phyloP scores from a whole-genome alignment of 2,888 invertebrate genomes.

The Sesia apiformis region DNA sequence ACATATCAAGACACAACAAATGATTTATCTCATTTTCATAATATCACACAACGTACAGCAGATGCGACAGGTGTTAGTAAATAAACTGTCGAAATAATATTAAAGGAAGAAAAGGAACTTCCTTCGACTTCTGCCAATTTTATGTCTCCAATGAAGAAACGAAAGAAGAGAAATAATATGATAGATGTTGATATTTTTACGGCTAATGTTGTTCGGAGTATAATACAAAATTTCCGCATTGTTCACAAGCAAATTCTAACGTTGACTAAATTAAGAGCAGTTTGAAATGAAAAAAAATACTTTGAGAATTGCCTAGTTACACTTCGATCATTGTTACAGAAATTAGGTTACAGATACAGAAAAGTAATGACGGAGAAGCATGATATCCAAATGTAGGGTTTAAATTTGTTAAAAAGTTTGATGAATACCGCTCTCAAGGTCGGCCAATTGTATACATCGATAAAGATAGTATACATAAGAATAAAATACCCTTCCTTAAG shows the following conservation, averaged over 20 bases:
- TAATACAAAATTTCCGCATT: background rate
- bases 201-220: background rate
- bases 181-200: background rate
- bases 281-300: background rate
- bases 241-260: background rate
- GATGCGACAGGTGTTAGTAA: background rate
- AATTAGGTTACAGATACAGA: background rate
- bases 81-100: background rate
- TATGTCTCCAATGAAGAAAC: background rate
- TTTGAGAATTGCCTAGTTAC: no score
- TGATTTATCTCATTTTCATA: background rate
- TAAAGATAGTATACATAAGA: no score
- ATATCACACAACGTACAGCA: background rate
- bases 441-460: no score
- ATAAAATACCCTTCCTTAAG: no score
- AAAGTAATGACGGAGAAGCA: no score
- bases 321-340: no score
- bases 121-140: background rate
- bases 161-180: background rate
- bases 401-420: no score
- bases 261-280: background rate
- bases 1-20: background rate
- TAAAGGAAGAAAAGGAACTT: background rate
- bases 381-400: no score
- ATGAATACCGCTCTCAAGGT: no score